These are phyloP conservation scores for Podotricha telesiphe DNA, from an alignment of 2,888 invertebrate genomes.

Conservation along the genomic window DNA sequence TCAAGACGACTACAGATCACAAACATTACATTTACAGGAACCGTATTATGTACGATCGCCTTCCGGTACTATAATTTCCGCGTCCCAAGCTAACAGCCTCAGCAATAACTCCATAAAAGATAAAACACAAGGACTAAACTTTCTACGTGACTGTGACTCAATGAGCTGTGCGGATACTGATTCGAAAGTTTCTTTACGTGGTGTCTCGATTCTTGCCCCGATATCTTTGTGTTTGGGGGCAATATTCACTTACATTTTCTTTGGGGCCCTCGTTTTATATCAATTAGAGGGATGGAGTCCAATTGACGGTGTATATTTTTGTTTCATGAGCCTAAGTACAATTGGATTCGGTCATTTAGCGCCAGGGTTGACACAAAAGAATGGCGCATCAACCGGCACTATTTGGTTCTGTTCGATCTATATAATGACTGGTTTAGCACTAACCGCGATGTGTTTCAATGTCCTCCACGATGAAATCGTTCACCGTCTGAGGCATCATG, in stretches of 20 bases:
- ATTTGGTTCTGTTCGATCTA: slow-evolving; percentile 96
- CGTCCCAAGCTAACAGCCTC: slow-evolving; percentile 77
- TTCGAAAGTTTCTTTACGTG: slow-evolving; percentile 87
- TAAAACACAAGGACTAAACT: slow-evolving; percentile 70
- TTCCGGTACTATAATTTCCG: slow-evolving; percentile 80
- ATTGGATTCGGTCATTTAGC: slow-evolving; percentile 95
- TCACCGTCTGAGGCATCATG: slow-evolving; percentile 88
- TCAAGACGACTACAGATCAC: slow-evolving; percentile 85
- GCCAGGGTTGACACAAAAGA: slow-evolving; percentile 85
- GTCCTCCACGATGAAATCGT: slow-evolving; percentile 92
- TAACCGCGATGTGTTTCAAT: slow-evolving; percentile 93
- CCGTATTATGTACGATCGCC: slow-evolving; percentile 87
- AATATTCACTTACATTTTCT: slow-evolving; percentile 94
- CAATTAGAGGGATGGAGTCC: slow-evolving; percentile 96
- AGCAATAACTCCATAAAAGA: slow-evolving; percentile 75
- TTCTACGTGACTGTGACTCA: slow-evolving; percentile 79
- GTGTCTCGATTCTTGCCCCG: slow-evolving; percentile 93
- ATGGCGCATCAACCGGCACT: slow-evolving; percentile 84
- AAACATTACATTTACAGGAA: slow-evolving; percentile 86
- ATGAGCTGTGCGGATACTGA: slow-evolving; percentile 87
- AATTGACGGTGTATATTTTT: slow-evolving; percentile 96
- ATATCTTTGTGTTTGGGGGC: slow-evolving; percentile 93
- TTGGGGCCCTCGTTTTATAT: slow-evolving; percentile 94
- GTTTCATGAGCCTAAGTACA: slow-evolving; percentile 97
- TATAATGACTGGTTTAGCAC: slow-evolving; percentile 93